Conservation (phyloP, 2,888 invertebrate species). For the Villa cingulata region DNA sequence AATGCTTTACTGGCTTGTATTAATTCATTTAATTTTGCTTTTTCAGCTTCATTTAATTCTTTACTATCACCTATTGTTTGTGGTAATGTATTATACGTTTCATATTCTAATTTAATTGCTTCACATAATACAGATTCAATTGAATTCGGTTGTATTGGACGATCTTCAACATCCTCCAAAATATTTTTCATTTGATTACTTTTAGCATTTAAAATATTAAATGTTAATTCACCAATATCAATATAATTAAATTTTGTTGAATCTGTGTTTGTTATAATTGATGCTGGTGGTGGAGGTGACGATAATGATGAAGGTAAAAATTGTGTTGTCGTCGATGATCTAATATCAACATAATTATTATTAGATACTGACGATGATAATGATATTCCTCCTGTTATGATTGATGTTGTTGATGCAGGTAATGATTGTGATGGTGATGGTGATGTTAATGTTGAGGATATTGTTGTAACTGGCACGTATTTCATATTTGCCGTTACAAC, state of each 20-base stretch:
- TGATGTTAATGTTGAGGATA: not conserved
- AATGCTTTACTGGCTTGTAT: slow-evolving; percentile 76
- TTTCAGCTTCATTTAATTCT: slow-evolving; percentile 61
- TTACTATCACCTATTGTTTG: slow-evolving; percentile 39
- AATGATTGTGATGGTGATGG: not conserved
- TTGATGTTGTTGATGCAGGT: too few relatives aligned
- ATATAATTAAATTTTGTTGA: not conserved
- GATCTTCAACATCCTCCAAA: slow-evolving; percentile 22
- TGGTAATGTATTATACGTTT: slow-evolving; percentile 51
- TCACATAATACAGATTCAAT: slow-evolving; percentile 75
- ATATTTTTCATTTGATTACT: slow-evolving; percentile 22
- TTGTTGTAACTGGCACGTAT: not conserved
- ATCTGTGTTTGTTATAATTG: not conserved
- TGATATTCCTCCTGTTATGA: too few relatives aligned
- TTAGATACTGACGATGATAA: too few relatives aligned
- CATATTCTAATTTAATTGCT: slow-evolving; percentile 74
- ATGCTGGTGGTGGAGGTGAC: not conserved
- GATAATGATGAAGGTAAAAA: too few relatives aligned
- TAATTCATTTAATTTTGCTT: slow-evolving; percentile 69
- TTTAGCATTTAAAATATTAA: not conserved
- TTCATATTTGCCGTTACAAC: not conserved
- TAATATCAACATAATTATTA: too few relatives aligned
- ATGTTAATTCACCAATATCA: not conserved
- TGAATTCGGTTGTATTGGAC: slow-evolving; percentile 49
- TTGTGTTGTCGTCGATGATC: too few relatives aligned